Base-by-base conservation (phyloP, 2,888 invertebrate genomes). In the Stenotaenia linearis region DNA sequence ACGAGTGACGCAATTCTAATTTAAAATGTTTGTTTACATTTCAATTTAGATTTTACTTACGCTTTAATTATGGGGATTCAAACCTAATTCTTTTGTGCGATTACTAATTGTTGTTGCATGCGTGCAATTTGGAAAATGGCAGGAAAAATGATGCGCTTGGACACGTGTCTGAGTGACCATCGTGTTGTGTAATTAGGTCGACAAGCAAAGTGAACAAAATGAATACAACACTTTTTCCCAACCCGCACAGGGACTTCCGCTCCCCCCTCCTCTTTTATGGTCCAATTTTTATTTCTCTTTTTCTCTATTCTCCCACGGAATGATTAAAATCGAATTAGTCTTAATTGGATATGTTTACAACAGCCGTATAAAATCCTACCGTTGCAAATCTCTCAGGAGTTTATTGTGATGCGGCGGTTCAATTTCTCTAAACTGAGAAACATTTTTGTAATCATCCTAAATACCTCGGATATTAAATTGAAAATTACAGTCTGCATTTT, bases 201-300 rank as follows among this genome's bases (percentile, higher is more conserved):
- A 69, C 69, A 69, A 69, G 69, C 69, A 69, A 69, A 69, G 28
- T 69, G 69, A 69, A 69, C 69, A 69, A 69, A 69, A 69, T 69
- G 69, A 69, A 69, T n/a, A 69, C 69, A 69, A 69, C 69, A 69
- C 69, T 69, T 69, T 69, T 69, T 69, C 69, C 69, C 69, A 69
- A 15, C 69, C 69, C 69, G 69, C 69, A 69, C 69, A 12, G 10
- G 69, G 25, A 69, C 69, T 69, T 69, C 69, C 69, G 69, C 69
- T 69, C 69, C 61, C 25, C 69, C 69, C 69, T 69, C 69, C 69
- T 50, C 18, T 50, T 50, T 50, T 50, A 50, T 50, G 28, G 69
- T 69, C 28, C 69, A 69, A 69, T 69, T 69, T 69, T 69, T 69
- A 69, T 69, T 69, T 69, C 12, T 23, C 69, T 69, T 12, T 69